Percentiles rank a stretch among this genome's conserved stretches.
These are phyloP conservation scores for Lepidostoma basale DNA, from an alignment of 1,140 invertebrate genomes.

Conservation along the genomic window DNA sequence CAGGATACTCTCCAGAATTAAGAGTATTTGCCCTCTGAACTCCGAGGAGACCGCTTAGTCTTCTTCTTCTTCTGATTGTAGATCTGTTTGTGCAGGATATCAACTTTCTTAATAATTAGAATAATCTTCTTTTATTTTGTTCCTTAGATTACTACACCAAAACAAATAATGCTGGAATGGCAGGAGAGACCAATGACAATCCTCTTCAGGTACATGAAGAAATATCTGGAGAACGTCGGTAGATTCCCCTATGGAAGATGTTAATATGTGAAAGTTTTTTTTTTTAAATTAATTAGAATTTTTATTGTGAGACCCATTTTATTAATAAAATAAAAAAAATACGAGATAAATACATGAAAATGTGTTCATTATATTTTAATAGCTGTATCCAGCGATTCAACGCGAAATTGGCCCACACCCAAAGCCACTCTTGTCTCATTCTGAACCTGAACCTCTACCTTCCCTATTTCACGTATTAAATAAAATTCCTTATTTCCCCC, in stretches of 20 bases:
- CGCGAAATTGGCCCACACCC: no score
- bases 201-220: conserved; percentile 80
- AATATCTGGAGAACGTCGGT: conserved; percentile 71
- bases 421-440: no score
- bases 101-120: background rate
- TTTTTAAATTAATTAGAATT: background rate
- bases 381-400: no score
- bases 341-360: no score
- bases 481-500: no score
- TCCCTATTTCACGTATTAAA: no score
- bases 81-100: background rate
- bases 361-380: no score
- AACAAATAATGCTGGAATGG: conserved; percentile 80
- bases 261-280: background rate
- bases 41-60: no score
- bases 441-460: no score
- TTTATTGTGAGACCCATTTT: background rate
- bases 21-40: no score
- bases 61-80: background rate
- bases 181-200: conserved; percentile 83
- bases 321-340: no score
- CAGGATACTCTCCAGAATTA: no score
- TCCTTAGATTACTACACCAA: conserved; percentile 71
- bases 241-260: conserved; percentile 36
- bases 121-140: background rate